Percentiles rank a stretch among this genome's conserved stretches.
Evolutionary conservation across 2,113 vertebrate species (phyloP).

Genomic region (Anguilla rostrata): DNA sequence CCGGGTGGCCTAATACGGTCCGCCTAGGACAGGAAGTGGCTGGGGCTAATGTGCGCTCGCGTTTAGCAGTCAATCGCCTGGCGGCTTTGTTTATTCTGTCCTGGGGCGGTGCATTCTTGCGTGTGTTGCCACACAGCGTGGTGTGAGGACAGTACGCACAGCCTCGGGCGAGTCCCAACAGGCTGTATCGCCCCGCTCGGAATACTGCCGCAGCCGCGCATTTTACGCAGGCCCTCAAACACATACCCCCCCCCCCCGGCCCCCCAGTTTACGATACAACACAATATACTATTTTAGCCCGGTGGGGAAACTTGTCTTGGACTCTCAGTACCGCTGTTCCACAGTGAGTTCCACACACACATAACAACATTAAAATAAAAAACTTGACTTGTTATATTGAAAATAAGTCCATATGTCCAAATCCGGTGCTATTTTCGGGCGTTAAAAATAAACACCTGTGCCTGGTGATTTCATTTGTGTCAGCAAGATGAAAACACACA

Average conservation of each 20-base stretch:
- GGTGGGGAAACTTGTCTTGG: too few species aligned
- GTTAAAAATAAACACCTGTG: too few species aligned
- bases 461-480: too few species aligned
- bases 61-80: not conserved
- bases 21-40: not conserved
- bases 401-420: too few species aligned
- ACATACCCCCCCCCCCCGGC: not conserved
- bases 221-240: constrained; percentile 33
- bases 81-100: not conserved
- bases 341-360: too few species aligned
- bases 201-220: constrained; percentile 3
- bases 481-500: too few species aligned
- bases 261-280: too few species aligned
- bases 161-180: not conserved
- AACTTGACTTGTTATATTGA: too few species aligned
- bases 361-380: too few species aligned
- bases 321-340: too few species aligned
- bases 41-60: not conserved
- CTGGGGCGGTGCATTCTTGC: not conserved
- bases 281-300: too few species aligned
- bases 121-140: not conserved
- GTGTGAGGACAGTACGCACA: not conserved
- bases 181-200: not conserved
- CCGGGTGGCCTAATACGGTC: not conserved
- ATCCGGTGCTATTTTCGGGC: too few species aligned